Percentiles rank a stretch among this genome's conserved stretches.
Conservation (phyloP, 2,113 vertebrate species). For the Cyprinus carpio region DNA sequence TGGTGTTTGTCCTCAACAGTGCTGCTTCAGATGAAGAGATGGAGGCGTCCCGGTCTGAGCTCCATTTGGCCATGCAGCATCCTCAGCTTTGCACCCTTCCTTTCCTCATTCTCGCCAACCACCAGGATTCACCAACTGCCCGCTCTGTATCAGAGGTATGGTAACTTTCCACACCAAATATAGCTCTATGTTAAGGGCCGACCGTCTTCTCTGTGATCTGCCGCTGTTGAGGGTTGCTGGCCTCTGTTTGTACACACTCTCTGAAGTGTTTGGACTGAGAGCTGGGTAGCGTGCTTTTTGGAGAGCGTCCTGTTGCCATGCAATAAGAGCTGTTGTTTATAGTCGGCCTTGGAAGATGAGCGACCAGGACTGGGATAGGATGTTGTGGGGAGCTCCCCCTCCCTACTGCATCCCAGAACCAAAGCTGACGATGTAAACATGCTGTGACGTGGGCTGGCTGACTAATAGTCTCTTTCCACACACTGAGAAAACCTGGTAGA, state of each 20-base stretch:
- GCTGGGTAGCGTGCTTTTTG: slow-evolving; percentile 41
- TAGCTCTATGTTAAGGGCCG: slow-evolving; percentile 48
- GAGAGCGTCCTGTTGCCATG: slow-evolving; percentile 50
- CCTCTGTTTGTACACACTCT: slow-evolving; percentile 54
- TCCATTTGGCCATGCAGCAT: slow-evolving; percentile 95
- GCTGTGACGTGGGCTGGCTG: slow-evolving; percentile 50
- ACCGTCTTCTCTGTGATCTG: slow-evolving; percentile 46
- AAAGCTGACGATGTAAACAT: slow-evolving; percentile 54
- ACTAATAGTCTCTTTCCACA: slow-evolving; percentile 59
- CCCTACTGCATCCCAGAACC: slow-evolving; percentile 27
- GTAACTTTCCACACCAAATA: slow-evolving; percentile 63
- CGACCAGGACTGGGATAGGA: neutral
- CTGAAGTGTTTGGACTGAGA: slow-evolving; percentile 56
- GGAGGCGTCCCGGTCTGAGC: slow-evolving; percentile 91
- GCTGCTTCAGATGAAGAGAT: slow-evolving; percentile 93
- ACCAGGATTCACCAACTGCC: slow-evolving; percentile 96
- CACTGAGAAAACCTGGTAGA: slow-evolving; percentile 44
- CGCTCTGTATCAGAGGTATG: slow-evolving; percentile 92
- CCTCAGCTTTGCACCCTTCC: slow-evolving; percentile 97
- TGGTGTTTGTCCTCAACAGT: slow-evolving; percentile 95
- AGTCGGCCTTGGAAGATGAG: slow-evolving; percentile 31
- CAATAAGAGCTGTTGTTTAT: slow-evolving; percentile 48
- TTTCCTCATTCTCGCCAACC: slow-evolving; percentile 97
- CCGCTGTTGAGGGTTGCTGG: slow-evolving; percentile 46
- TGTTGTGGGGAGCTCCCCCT: slow-evolving; percentile 40